Conservation (phyloP, 1,140 invertebrate genomes). For the Heliconius hewitsoni region DNA sequence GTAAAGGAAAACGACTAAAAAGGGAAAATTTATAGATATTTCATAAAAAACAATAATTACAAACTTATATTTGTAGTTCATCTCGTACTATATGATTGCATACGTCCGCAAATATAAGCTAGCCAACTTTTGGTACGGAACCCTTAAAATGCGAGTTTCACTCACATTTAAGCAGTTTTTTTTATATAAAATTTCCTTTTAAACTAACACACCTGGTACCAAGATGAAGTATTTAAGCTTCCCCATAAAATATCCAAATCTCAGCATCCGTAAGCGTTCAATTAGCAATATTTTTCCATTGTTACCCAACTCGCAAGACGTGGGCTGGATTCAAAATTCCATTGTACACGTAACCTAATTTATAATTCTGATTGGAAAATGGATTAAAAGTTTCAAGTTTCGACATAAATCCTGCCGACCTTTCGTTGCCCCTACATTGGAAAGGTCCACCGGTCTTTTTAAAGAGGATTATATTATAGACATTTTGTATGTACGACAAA, state of each 20-base stretch:
- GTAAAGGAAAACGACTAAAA: too few relatives aligned
- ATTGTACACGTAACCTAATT: conserved; percentile 20
- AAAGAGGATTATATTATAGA: conserved; percentile 13
- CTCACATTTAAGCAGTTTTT: too few relatives aligned
- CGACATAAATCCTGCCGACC: conserved; percentile 13
- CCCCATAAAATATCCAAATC: background rate
- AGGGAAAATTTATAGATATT: too few relatives aligned
- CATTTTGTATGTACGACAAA: conserved; percentile 1
- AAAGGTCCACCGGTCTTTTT: background rate
- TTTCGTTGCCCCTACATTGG: conserved; percentile 17
- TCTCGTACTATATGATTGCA: too few relatives aligned
- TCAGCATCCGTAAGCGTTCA: background rate
- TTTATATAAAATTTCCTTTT: too few relatives aligned
- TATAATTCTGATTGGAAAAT: conserved; percentile 26
- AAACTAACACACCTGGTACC: too few relatives aligned
- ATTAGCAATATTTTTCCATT: conserved; percentile 4
- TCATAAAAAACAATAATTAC: too few relatives aligned
- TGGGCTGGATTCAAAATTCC: background rate
- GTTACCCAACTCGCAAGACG: background rate
- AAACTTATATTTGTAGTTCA: too few relatives aligned
- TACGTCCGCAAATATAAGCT: too few relatives aligned
- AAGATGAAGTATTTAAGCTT: background rate
- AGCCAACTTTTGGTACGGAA: too few relatives aligned
- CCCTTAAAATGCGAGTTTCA: too few relatives aligned
- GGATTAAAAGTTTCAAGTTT: conserved; percentile 22